Base-by-base conservation (phyloP, 2,797 vertebrate species). In the Eidolon dupreanum region DNA sequence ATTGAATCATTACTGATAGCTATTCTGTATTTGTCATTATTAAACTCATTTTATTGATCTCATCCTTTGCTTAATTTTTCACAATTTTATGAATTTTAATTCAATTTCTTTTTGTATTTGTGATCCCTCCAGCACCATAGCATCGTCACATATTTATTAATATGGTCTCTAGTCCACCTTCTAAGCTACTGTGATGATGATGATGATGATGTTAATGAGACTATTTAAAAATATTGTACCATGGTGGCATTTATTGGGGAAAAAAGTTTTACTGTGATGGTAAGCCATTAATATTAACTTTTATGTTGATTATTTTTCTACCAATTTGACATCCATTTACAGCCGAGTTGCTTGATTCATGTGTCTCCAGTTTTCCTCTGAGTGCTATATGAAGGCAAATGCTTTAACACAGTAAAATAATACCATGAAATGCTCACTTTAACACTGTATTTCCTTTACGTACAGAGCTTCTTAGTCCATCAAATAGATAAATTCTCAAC, bases 81-180 rank as follows among this genome's bases (percentile, higher is more conserved):
- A 93, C 59, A 84, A 90, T 85, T 96, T 93, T 90, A 82, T 95
- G 84, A 68, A 73, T 95, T 95, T 96, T 95, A 96, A 91, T 94
- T 90, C 88, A 88, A 57, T 94, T 95, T 88, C 26, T 92, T 59
- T 59, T 53, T 77, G 53, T 61, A 74, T 70, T 59, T 93, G 74
- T 85, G 95, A 93, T 91, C 55, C 96, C 79, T 92, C 71, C 53
- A 90, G 92, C 66, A 70, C 63, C 78, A 70, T 9, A 16, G 55
- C 28, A 65, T 78, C 65, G 83, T 89, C 87, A 63, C 24, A 20
- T 85, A 96, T 96, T 97, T 90, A 97, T 96, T 78, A 93, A 71
- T 43, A 59, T 16, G 82, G 20, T 88, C 71, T 70, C 66, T 57
- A 83, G 91, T 94, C 85, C 93, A 36, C 86, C 75, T 90, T 88